Evolutionary conservation across 2,888 invertebrate species (phyloP), one percentile per base, ranked within the genome.

Genomic region (Cyrtodaria siliqua): DNA sequence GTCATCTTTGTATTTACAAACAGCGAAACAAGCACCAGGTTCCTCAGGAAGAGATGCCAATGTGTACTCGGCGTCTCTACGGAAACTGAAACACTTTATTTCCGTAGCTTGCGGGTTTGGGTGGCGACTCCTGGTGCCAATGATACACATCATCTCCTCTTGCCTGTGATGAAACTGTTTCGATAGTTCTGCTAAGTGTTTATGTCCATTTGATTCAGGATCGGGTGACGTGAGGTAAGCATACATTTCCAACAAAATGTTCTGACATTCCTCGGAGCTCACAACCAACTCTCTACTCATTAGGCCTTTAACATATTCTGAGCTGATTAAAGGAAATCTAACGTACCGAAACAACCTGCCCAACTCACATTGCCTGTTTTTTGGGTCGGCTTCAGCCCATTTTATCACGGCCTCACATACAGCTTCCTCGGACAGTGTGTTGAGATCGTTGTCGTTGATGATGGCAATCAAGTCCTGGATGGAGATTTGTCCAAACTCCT

Each of bases 371-470:
- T 42, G 23, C 29, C 82, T 72, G 63, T 93, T 94, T 47, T 93
- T 93, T 23, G 94, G 91, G 77, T 95, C 94, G 79, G 94, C 94
- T 86, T 95, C 95, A 24, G 86, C 70, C 96, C 97, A 97, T 60
- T 94, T 94, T 91, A 95, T 94, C 20, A 96, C 94, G 6, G 96
- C 96, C 91, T 96, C 95, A 92, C 96, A 96, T 33, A 96, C 96
- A 64, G 95, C 94, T 92, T 96, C 97, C 91, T 98, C 98, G 87
- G 96, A 96, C 86, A 96, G 96, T 0, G 97, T 97, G 91, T 97
- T 97, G 38, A 98, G 93, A 90, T 97, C 96, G 89, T 97, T 97
- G 62, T 91, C 96, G 53, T 96, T 95, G 78, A 97, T 96, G 61
- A 98, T 95, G 67, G 95, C 95, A 74, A 95, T 95, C 27, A 97